Percentiles rank a stretch among this genome's conserved stretches.
Conservation (phyloP, 2,888 invertebrate species). For the Habrosyne pyritoides region DNA sequence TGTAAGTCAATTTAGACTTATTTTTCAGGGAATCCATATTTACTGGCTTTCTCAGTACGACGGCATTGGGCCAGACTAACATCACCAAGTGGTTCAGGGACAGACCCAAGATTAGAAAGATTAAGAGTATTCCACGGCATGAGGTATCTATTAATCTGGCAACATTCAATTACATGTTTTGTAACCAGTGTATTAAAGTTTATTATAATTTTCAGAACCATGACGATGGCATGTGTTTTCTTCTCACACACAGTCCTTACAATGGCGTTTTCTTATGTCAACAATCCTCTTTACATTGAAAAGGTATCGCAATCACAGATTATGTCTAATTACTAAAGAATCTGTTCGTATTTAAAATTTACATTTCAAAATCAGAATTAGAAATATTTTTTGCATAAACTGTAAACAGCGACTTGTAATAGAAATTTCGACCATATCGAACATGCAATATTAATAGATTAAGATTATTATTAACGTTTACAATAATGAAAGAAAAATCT, state of each 20-base stretch:
- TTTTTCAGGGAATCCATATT: slow-evolving; percentile 63
- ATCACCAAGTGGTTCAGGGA: slow-evolving; percentile 47
- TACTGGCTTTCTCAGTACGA: slow-evolving; percentile 65
- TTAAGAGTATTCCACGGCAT: slow-evolving; percentile 68
- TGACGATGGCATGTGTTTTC: slow-evolving; percentile 72
- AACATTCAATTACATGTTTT: background rate
- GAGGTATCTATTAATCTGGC: too few species aligned
- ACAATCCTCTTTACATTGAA: slow-evolving; percentile 68
- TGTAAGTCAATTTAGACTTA: too few species aligned
- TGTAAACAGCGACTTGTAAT: too few species aligned
- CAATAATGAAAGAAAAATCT: too few species aligned
- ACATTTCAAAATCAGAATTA: too few species aligned
- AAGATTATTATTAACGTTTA: too few species aligned
- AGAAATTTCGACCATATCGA: too few species aligned
- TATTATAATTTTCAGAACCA: slow-evolving; percentile 54
- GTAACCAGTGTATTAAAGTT: background rate
- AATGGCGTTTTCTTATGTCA: slow-evolving; percentile 53
- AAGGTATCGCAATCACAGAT: slow-evolving; percentile 54
- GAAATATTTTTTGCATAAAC: too few species aligned
- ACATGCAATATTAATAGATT: too few species aligned
- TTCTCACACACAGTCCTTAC: slow-evolving; percentile 69
- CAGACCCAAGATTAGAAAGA: slow-evolving; percentile 61
- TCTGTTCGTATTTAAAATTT: background rate
- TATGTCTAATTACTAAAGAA: background rate
- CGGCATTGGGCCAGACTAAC: slow-evolving; percentile 65